Percentiles rank a stretch among this genome's conserved stretches.
Conservation (phyloP, 2,113 vertebrate genomes). For the Micronycteris hirsuta region DNA sequence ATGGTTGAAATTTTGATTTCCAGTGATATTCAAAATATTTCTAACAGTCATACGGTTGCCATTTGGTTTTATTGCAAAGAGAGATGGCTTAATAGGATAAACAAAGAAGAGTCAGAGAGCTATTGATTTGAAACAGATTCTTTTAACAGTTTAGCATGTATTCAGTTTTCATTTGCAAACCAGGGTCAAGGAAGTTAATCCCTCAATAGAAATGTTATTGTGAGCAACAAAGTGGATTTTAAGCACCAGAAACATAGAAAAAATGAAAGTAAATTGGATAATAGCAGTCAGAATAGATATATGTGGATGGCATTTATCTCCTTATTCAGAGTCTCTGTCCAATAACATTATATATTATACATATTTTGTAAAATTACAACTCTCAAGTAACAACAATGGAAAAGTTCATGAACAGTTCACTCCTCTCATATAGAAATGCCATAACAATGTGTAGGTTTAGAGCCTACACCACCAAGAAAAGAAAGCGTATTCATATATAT, state of each 20-base stretch:
- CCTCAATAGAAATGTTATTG: constrained; percentile 47
- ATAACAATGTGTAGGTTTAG: background rate
- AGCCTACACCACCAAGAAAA: background rate
- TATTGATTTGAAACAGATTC: constrained; percentile 68
- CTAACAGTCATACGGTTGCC: constrained; percentile 70
- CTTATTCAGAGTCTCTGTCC: background rate
- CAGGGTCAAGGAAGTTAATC: constrained; percentile 64
- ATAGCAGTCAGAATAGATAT: background rate
- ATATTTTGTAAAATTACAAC: background rate
- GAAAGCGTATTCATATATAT: background rate
- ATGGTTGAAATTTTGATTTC: constrained; percentile 69
- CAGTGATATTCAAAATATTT: constrained; percentile 70
- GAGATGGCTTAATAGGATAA: constrained; percentile 64
- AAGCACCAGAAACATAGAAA: constrained; percentile 8
- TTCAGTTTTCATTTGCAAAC: constrained; percentile 67
- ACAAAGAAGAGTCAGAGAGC: constrained; percentile 65
- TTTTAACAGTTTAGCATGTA: constrained; percentile 52
- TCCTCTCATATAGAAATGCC: background rate
- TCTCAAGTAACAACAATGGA: background rate
- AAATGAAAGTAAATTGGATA: background rate
- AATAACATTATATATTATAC: background rate
- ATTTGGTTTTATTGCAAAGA: constrained; percentile 69
- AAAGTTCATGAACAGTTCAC: background rate
- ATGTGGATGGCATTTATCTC: background rate
- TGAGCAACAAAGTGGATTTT: constrained; percentile 50